Base-by-base conservation (phyloP, 2,113 vertebrate genomes). In the Pygoscelis adeliae region DNA sequence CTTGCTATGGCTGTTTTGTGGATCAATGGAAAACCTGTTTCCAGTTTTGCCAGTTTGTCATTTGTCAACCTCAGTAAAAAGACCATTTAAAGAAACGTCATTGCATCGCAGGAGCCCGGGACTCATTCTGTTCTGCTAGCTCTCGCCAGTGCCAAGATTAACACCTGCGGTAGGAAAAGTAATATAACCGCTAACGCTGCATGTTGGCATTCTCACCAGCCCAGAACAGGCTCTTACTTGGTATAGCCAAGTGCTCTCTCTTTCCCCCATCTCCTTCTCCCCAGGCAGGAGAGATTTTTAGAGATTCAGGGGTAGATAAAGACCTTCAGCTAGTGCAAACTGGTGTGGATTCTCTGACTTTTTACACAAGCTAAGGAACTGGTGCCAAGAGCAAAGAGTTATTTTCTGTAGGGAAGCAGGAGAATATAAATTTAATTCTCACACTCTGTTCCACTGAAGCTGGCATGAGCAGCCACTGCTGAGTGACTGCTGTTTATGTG, bases 61-160 rank as follows among this genome's bases (percentile, higher is more conserved):
- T 95, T 96, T 88, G 76, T 82, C 74, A 69, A n/a, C 63, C 40
- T 90, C 84, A 84, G 55, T 86, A 96, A 96, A 97, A 59, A 96
- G 82, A 65, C 29, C 61, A 26, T 91, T 85, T 69, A 91, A 87
- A 95, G 91, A 82, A 95, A 95, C 42, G 61, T 96, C 91, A 96
- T 38, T 93, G 86, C 85, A 5, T 93, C 0, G 1, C 89, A 91
- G 91, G 91, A 97, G 74, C 78, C 89, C 78, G 61, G 78, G 47
- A 79, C 78, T 96, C 84, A 83, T 87, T 94, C 91, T 95, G 90
- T 69, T 92, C 83, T 71, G 49, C 53, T 70, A 67, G 65, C 25
- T 90, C 38, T 82, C 59, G 44, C 67, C 78, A 47, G n/a, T 63
- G 94, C 95, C 97, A 98, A 97, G 88, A 95, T 94, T 97, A 96